Base-by-base conservation (phyloP, 2,888 invertebrate species). In the Callyntrura sp. region DNA sequence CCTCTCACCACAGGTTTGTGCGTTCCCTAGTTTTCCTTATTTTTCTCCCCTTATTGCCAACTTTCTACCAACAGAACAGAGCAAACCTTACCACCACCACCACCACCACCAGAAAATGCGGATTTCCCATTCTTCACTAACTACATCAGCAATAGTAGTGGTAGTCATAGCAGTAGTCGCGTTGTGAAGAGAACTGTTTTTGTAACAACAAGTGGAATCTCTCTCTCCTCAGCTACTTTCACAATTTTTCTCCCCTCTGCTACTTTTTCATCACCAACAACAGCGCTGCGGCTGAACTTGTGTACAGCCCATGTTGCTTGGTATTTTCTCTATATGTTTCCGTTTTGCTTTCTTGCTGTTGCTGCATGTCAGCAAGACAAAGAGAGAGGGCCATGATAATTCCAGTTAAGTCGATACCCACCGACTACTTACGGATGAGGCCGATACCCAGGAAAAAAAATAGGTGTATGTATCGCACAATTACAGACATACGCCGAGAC, bases 201-300 rank as follows among this genome's bases (percentile, higher is more conserved):
- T 4, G 35, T 83, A 88, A 88, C 88, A 88, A 88, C 88, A 88
- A 88, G 88, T 88, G 87, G 87, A 60, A 60, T 20, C 9, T 48
- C 48, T 48, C 73, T 73, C 9, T 73, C 73, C 20, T 23, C n/a
- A n/a, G 9, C 9, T 65, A n/a, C 35, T 25, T 65, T n/a, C 51
- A 14, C 51, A 12, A n/a, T n/a, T 51, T n/a, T 35, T 14, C 51
- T n/a, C 12, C 51, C 25, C 68, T 17, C 68, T 73, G 45, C 51
- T 70, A n/a, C 43, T 70, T 70, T 43, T 70, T 5, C 28, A 28
- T 4, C 14, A 51, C 51, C 4, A 51, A 5, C 23, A 12, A 6
- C 62, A 62, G 20, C 62, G 9, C 51, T 11, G 9, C 51, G 3
- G 51, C 51, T 14, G 2, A 51, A 14, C 12, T 51, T 51, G 4